phyloP scores from a whole-genome alignment of 2,113 vertebrate genomes.

The Tragelaphus imberbis region DNA sequence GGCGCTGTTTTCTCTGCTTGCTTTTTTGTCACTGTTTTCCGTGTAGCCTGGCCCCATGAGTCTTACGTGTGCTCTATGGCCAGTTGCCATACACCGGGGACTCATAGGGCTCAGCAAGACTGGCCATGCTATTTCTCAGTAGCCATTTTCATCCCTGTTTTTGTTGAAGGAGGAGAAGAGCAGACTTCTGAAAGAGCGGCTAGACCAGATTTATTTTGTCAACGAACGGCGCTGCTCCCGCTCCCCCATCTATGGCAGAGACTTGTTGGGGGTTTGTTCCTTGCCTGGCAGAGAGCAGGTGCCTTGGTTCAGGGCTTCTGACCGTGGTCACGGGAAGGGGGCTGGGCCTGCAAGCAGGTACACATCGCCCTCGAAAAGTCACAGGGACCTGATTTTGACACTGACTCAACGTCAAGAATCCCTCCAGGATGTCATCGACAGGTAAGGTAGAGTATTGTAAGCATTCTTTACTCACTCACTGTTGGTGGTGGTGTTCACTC shows the following conservation, averaged over 20 bases:
- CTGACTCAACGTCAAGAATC: conserved; percentile 42
- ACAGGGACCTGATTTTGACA: conserved; percentile 73
- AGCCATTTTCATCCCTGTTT: neutral
- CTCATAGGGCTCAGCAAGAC: neutral
- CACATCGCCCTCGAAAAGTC: conserved; percentile 33
- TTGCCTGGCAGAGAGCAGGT: conserved; percentile 53
- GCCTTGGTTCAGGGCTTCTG: conserved; percentile 49
- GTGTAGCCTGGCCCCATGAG: neutral
- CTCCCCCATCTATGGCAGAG: conserved; percentile 88
- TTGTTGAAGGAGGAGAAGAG: conserved; percentile 85
- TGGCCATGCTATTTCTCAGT: neutral
- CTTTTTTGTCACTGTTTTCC: neutral
- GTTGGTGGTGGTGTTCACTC: neutral
- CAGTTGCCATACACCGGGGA: fast-evolving
- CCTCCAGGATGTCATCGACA: conserved; percentile 59
- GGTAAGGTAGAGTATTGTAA: conserved; percentile 34
- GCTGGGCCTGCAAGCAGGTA: conserved; percentile 82
- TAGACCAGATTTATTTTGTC: conserved; percentile 85
- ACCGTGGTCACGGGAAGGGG: conserved; percentile 81
- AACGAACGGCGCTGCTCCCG: conserved; percentile 90
- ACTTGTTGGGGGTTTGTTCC: conserved; percentile 85
- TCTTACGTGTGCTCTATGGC: neutral
- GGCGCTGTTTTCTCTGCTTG: fast-evolving
- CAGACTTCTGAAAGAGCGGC: conserved; percentile 87
- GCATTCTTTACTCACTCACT: neutral